Evolutionary conservation across 2,888 invertebrate genomes (phyloP).

Genomic region (Elgonia sp.): DNA sequence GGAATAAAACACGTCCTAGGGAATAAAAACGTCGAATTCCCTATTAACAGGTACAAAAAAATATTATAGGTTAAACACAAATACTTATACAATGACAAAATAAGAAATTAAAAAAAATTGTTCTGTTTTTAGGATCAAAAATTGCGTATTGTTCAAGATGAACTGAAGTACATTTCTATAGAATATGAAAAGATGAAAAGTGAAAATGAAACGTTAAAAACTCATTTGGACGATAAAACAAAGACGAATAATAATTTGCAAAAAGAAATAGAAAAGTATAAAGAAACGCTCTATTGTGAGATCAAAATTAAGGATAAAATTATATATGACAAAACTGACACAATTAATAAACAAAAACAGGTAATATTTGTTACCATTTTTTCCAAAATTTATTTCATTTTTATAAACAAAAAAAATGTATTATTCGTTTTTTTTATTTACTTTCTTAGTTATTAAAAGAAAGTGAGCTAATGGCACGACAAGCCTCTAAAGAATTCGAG

Average conservation of each 20-base stretch:
- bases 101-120: neutral
- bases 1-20: too few species aligned
- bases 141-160: slow-evolving; percentile 70
- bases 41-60: too few species aligned
- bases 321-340: slow-evolving; percentile 81
- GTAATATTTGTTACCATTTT: slow-evolving; percentile 53
- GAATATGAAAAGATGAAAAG: slow-evolving; percentile 59
- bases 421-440: too few species aligned
- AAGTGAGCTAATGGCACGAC: slow-evolving; percentile 80
- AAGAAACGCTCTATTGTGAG: slow-evolving; percentile 78
- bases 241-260: slow-evolving; percentile 72
- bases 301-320: slow-evolving; percentile 82
- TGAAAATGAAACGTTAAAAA: slow-evolving; percentile 54
- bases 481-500: slow-evolving; percentile 81
- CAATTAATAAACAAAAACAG: slow-evolving; percentile 80
- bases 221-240: slow-evolving; percentile 38
- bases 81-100: too few species aligned
- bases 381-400: neutral
- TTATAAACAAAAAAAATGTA: too few species aligned
- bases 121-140: slow-evolving; percentile 66
- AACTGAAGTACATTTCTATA: slow-evolving; percentile 70
- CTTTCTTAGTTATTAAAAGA: slow-evolving; percentile 80
- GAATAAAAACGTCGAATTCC: too few species aligned
- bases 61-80: too few species aligned
- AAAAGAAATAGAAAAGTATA: slow-evolving; percentile 77